phyloP scores from a whole-genome alignment of 1,140 invertebrate genomes.

The Drosophila asahinai region DNA sequence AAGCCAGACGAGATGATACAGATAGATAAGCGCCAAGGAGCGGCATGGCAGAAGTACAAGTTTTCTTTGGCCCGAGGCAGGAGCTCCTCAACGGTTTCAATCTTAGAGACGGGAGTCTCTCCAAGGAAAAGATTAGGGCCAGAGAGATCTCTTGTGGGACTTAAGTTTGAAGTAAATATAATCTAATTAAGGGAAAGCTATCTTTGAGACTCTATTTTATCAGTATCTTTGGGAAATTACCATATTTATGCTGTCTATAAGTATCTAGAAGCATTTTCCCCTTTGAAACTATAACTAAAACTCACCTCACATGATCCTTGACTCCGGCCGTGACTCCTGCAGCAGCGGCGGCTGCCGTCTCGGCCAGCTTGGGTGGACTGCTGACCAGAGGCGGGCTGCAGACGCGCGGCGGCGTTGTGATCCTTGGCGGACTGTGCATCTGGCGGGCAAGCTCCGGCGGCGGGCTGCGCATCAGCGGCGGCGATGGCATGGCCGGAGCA shows the following conservation, averaged over 20 bases:
- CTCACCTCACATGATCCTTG: slow-evolving; percentile 55
- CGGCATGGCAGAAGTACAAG: slow-evolving; percentile 1
- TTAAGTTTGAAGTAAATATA: neutral
- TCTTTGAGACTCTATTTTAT: too few relatives aligned
- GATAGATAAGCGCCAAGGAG: slow-evolving; percentile 23
- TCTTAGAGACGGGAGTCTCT: neutral
- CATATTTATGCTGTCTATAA: neutral
- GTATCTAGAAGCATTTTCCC: too few relatives aligned
- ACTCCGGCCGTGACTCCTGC: slow-evolving; percentile 19
- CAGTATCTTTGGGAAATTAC: too few relatives aligned
- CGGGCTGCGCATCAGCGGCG: slow-evolving; percentile 74
- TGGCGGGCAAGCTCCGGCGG: slow-evolving; percentile 59
- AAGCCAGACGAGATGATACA: slow-evolving; percentile 32
- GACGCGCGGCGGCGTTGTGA: slow-evolving; percentile 77
- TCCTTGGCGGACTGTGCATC: slow-evolving; percentile 81
- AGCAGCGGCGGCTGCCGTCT: slow-evolving; percentile 56
- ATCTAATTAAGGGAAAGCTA: too few relatives aligned
- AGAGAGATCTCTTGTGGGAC: neutral
- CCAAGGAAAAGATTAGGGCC: neutral
- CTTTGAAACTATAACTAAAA: neutral
- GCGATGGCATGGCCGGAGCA: slow-evolving; percentile 78
- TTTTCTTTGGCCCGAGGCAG: neutral
- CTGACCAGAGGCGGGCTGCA: slow-evolving; percentile 79
- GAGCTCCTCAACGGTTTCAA: neutral
- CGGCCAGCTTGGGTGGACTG: slow-evolving; percentile 76